Evolutionary conservation across 2,113 vertebrate genomes (phyloP).

Genomic region (Rhea pennata): DNA sequence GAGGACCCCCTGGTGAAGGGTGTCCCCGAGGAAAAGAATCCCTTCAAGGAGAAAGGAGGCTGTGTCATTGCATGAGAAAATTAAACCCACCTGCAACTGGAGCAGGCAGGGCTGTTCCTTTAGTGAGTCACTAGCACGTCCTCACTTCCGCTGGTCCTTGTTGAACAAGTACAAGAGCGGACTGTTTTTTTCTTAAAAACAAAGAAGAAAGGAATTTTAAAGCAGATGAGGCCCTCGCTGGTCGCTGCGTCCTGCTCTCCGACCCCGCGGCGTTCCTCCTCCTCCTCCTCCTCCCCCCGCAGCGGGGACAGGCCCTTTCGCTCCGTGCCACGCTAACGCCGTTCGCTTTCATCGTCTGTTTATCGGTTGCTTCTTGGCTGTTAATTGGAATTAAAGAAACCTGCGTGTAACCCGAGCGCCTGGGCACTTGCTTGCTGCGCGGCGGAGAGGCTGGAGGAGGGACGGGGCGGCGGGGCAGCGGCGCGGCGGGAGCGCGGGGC

Average conservation of each 20-base stretch:
- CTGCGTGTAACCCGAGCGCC: background rate
- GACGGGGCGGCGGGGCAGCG: background rate
- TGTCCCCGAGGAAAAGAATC: conserved; percentile 95
- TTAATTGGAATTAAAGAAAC: conserved; percentile 46
- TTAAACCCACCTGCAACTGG: background rate
- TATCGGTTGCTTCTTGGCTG: conserved; percentile 12
- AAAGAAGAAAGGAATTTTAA: background rate
- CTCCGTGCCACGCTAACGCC: background rate
- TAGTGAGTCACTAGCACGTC: background rate
- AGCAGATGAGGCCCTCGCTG: background rate
- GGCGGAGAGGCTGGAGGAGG: background rate
- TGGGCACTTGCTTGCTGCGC: background rate
- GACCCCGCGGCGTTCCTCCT: background rate
- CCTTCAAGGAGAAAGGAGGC: conserved; percentile 98
- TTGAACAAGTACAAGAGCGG: background rate
- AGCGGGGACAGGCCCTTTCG: background rate
- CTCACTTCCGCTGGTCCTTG: background rate
- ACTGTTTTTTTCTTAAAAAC: background rate
- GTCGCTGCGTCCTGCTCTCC: background rate
- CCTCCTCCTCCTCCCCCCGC: background rate
- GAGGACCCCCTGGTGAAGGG: conserved; percentile 94
- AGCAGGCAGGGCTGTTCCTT: background rate
- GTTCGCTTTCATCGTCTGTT: background rate
- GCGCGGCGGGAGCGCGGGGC: background rate
- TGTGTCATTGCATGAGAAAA: conserved; percentile 88